Evolutionary conservation across 1,140 invertebrate genomes (phyloP).

Genomic region (Macrocentrus cingulum): DNA sequence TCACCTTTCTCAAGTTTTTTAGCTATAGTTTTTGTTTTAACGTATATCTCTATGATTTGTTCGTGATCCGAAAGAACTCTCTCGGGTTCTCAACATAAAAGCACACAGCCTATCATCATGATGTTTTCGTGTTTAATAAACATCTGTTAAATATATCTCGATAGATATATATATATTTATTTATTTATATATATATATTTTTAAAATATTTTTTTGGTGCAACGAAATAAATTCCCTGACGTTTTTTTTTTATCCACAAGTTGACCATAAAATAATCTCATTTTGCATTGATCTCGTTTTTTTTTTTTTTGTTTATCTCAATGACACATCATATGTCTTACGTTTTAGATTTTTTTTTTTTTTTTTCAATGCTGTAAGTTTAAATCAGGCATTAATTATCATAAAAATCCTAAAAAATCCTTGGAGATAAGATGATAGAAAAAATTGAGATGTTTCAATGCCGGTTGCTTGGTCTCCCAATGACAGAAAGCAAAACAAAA

Average conservation of each 20-base stretch:
- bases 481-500: slow-evolving; percentile 18
- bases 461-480: slow-evolving; percentile 39
- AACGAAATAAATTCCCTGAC: slow-evolving; percentile 56
- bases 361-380: slow-evolving; percentile 59
- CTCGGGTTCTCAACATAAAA: slow-evolving; percentile 46
- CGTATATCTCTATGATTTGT: slow-evolving; percentile 34
- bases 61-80: background rate
- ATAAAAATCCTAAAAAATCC: slow-evolving; percentile 43
- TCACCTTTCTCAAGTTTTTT: slow-evolving; percentile 56
- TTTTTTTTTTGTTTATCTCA: slow-evolving; percentile 53
- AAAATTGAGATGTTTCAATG: slow-evolving; percentile 38
- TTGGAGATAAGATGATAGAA: slow-evolving; percentile 41
- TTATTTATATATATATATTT: slow-evolving; percentile 11
- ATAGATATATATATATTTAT: slow-evolving; percentile 7
- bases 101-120: slow-evolving; percentile 53
- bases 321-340: slow-evolving; percentile 51
- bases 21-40: slow-evolving; percentile 44
- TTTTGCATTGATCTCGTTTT: slow-evolving; percentile 46
- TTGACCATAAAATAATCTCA: slow-evolving; percentile 51
- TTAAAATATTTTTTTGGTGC: slow-evolving; percentile 52
- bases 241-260: slow-evolving; percentile 55
- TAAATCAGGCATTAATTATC: slow-evolving; percentile 58
- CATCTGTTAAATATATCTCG: too few species aligned
- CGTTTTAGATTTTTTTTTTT: slow-evolving; percentile 42
- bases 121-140: too few species aligned